These are phyloP conservation scores for Sebastolobus alascanus DNA, from an alignment of 2,797 vertebrate genomes.

Conservation along the genomic window DNA sequence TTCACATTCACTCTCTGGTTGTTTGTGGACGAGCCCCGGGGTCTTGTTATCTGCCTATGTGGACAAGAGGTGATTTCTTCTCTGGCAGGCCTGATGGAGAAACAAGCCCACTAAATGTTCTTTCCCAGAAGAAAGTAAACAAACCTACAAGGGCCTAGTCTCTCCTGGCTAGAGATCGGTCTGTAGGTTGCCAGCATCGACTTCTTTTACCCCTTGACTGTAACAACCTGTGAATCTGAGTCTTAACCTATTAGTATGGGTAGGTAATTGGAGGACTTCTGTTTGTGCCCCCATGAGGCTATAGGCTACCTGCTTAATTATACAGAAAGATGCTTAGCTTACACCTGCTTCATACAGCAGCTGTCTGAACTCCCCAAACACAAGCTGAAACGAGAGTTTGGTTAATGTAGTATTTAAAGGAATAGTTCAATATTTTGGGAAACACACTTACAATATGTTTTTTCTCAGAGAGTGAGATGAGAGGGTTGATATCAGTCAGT, in stretches of 20 bases:
- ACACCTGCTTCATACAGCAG: neutral
- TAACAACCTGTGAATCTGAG: conserved; percentile 24
- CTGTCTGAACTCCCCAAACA: neutral
- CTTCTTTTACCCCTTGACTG: neutral
- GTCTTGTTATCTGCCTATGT: conserved; percentile 61
- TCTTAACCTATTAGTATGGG: neutral
- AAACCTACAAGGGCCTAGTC: neutral
- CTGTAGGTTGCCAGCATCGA: neutral
- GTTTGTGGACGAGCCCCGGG: conserved; percentile 41
- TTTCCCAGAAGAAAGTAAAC: conserved; percentile 31
- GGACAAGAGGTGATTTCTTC: conserved; percentile 55
- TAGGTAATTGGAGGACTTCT: neutral
- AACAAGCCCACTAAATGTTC: conserved; percentile 37
- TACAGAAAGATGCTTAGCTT: conserved; percentile 3
- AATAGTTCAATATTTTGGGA: neutral
- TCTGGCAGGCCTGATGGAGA: conserved; percentile 58
- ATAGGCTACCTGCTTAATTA: neutral
- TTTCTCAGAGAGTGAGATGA: neutral
- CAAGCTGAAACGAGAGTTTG: neutral
- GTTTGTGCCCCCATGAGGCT: neutral
- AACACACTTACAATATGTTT: neutral
- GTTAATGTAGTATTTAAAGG: neutral
- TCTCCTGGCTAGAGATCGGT: conserved; percentile 4
- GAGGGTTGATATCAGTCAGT: neutral
- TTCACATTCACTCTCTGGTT: conserved; percentile 59